Evolutionary conservation across 2,888 invertebrate genomes (phyloP), one percentile per base, ranked within the genome.

Genomic region (Pristionchus fissidentatus): DNA sequence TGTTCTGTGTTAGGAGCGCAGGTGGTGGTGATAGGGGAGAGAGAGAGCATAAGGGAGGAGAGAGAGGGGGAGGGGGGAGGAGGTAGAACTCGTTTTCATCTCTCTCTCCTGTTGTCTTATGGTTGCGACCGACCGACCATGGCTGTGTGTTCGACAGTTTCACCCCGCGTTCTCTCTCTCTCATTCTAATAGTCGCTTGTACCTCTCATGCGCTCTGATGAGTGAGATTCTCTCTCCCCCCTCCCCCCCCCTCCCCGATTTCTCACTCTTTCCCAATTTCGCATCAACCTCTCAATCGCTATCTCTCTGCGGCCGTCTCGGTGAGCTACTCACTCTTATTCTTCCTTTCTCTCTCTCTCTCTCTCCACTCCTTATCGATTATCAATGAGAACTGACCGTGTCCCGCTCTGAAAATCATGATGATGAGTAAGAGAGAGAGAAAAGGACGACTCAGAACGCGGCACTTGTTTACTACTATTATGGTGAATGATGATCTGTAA

Each of bases 101-200:
- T 26, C 26, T 77, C 75, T 46, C 49, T 77, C 75, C 75, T 49
- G 75, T 77, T 77, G 75, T 77, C 75, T 77, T 49, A 70, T 70
- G 70, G 70, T 70, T 77, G 49, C 75, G 46, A 77, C 75, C 49
- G 49, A n/a, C n/a, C n/a, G n/a, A n/a, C n/a, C n/a, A n/a, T n/a
- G n/a, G n/a, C n/a, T 77, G 75, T 29, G 32, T 77, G 75, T 77
- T 77, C 75, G 49, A 77, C 75, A 77, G 75, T 77, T 77, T 77
- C 75, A 49, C 49, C 19, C 70, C 60, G 41, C 70, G 70, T 70
- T 70, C 70, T 70, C 26, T 41, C 70, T 70, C 43, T 70, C 43
- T n/a, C n/a, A n/a, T 49, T 49, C 49, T 49, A 49, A 49, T 10
- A 49, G 49, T 49, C n/a, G n/a, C n/a, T n/a, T n/a, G n/a, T n/a